phyloP scores from a whole-genome alignment of 2,888 invertebrate genomes.

The Ypsolopha scabrella region DNA sequence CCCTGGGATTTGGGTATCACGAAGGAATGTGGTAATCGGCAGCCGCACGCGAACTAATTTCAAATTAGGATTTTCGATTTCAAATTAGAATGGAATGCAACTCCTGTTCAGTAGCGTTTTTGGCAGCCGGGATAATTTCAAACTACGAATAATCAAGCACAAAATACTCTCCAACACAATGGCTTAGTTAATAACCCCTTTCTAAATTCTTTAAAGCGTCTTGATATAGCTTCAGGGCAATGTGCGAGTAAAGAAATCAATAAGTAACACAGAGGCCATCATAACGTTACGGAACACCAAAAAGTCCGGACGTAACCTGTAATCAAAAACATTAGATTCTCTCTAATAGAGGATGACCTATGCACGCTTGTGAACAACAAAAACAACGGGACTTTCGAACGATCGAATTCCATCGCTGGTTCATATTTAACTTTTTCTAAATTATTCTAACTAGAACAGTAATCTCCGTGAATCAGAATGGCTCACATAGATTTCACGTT shows the following conservation, averaged over 20 bases:
- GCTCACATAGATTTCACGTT: too few relatives aligned
- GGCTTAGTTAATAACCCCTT: conserved; percentile 12
- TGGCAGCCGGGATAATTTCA: not conserved
- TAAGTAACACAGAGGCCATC: conserved; percentile 15
- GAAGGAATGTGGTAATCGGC: conserved; percentile 48
- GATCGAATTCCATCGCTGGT: too few relatives aligned
- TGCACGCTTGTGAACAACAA: not conserved
- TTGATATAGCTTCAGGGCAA: conserved; percentile 23
- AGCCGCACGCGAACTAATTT: conserved; percentile 34
- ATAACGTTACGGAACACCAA: not conserved
- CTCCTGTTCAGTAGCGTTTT: conserved; percentile 22
- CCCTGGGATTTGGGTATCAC: conserved; percentile 15
- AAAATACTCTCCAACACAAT: not conserved
- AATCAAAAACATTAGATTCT: conserved; percentile 1
- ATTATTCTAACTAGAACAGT: too few relatives aligned
- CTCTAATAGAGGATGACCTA: conserved; percentile 4
- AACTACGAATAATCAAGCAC: too few relatives aligned
- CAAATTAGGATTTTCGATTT: conserved; percentile 21
- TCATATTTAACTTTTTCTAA: too few relatives aligned
- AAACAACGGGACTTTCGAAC: too few relatives aligned
- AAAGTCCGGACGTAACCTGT: conserved; percentile 1
- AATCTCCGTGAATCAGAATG: too few relatives aligned
- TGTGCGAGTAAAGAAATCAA: conserved; percentile 34
- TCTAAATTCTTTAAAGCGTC: conserved; percentile 23
- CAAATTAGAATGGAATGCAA: conserved; percentile 34